Evolutionary conservation across 2,113 vertebrate genomes (phyloP).

Genomic region (Chroicocephalus ridibundus): DNA sequence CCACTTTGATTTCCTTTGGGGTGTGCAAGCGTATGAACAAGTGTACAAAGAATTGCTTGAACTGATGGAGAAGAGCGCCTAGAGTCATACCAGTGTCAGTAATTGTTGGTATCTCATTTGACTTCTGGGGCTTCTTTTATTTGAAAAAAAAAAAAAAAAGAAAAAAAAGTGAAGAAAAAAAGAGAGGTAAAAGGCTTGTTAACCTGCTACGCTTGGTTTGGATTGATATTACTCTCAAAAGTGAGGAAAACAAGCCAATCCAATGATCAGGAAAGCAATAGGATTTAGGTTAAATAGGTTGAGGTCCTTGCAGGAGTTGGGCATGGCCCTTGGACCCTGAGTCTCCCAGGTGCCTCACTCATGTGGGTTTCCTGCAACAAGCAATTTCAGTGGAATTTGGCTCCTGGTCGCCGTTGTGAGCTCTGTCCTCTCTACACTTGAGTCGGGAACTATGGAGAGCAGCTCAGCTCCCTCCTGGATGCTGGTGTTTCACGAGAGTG

Average conservation of each 20-base stretch:
- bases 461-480: not conserved
- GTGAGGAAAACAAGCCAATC: not conserved
- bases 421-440: not conserved
- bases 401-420: rapidly evolving
- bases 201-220: not conserved
- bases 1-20: constrained; percentile 82
- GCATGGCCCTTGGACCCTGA: not conserved
- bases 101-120: not conserved
- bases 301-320: not conserved
- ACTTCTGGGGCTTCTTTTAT: not conserved
- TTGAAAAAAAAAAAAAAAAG: no score
- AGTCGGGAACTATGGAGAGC: no score
- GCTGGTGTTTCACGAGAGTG: not conserved
- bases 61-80: constrained; percentile 59
- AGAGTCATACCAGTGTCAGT: not conserved
- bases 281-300: not conserved
- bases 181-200: not conserved
- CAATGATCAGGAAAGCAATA: not conserved
- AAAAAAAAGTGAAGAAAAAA: not conserved
- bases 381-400: not conserved
- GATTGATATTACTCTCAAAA: not conserved
- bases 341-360: not conserved
- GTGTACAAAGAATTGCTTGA: constrained; percentile 76
- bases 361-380: rapidly evolving
- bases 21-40: constrained; percentile 64